phyloP scores from a whole-genome alignment of 2,113 vertebrate genomes.

The Petrocephalus microphthalmus region DNA sequence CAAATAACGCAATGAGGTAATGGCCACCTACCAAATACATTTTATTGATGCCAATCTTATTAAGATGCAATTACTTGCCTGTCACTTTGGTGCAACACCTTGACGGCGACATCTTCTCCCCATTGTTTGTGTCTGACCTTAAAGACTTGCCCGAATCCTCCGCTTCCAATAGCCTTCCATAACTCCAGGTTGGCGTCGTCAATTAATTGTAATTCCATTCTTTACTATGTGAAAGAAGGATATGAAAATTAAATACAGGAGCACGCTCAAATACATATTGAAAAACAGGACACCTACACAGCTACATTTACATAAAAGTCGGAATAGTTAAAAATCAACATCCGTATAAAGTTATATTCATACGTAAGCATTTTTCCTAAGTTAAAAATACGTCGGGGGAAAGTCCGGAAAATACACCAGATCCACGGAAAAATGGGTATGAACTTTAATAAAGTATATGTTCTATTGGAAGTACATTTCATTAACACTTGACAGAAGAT shows the following conservation, averaged over 20 bases:
- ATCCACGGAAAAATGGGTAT: no score
- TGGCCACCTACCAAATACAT: background rate
- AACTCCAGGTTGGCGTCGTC: conserved; percentile 30
- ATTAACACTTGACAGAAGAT: no score
- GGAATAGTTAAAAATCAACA: background rate
- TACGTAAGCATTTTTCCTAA: no score
- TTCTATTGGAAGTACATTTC: no score
- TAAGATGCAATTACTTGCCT: conserved; percentile 42
- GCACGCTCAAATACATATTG: background rate
- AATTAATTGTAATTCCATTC: conserved; percentile 42
- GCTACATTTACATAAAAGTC: background rate
- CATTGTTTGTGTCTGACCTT: conserved; percentile 45
- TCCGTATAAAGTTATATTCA: no score
- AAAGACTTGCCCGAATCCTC: conserved; percentile 61
- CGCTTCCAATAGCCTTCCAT: conserved; percentile 46
- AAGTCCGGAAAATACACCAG: no score
- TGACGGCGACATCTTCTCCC: conserved; percentile 48
- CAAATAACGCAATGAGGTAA: background rate
- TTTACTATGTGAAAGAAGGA: conserved; percentile 30
- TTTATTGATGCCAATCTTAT: background rate
- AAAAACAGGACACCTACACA: background rate
- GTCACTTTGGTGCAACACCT: conserved; percentile 41
- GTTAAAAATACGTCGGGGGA: no score
- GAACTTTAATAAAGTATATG: no score
- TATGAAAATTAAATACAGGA: background rate